Base-by-base conservation (phyloP, 2,113 vertebrate genomes). In the Sylvilagus bachmani region DNA sequence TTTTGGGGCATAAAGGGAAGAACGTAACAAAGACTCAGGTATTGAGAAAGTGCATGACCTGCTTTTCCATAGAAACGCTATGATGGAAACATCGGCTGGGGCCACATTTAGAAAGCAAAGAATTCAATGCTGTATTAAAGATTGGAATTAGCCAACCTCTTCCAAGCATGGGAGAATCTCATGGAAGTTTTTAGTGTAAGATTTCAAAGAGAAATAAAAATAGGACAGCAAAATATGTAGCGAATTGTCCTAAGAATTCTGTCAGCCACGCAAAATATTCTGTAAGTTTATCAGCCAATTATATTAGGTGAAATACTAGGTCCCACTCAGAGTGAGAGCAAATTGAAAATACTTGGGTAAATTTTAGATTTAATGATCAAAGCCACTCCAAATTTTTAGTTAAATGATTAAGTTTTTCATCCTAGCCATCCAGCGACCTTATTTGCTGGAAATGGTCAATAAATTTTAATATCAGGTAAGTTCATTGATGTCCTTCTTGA, bases 231-330 rank as follows among this genome's bases (percentile, higher is more conserved):
- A 90, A 84, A 62, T 70, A 44, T 22, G 19, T 61, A 25, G 12
- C 64, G 62, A 81, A 69, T 81, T 38, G 24, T 89, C 58, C 29
- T 84, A 67, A 74, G 55, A 73, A 64, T 95, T 80, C 73, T 83
- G 51, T 90, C 22, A 88, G 22, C 62, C 62, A 64, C 44, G 67
- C 6, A 82, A 49, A 84, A 81, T 85, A 21, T 33, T 92, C 27
- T 86, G 33, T 93, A 86, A 89, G 33, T 83, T 89, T 58, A 89
- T 78, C 75, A 93, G 90, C 69, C 51, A 96, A 3, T 81, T 90
- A 36, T 85, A 86, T 67, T 88, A 86, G 24, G 55, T 66, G 31
- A 82, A 67, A 6, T 55, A 62, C 25, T 67, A 84, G 89, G 58
- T 61, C 19, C 24, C 71, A 49, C 8, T 89, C 55, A 93, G 73